These are phyloP conservation scores for Palloptera scutellata DNA, from an alignment of 2,888 invertebrate genomes.

Conservation along the genomic window DNA sequence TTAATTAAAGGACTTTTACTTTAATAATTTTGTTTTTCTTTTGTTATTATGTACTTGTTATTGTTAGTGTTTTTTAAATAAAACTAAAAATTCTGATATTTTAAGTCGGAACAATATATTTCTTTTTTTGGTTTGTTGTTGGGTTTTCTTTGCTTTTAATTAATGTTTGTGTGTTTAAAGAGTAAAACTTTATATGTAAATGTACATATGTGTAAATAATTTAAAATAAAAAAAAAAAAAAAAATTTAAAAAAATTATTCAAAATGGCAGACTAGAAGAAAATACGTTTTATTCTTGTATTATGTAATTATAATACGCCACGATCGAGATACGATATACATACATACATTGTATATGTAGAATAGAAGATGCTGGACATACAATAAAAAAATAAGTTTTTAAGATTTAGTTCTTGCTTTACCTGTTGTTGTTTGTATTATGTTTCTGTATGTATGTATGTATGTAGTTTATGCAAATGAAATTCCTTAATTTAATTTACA, in stretches of 20 bases:
- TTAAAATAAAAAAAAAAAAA: conserved; percentile 5
- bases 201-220: conserved; percentile 14
- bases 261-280: conserved; percentile 1
- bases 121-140: neutral
- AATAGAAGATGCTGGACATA: conserved; percentile 7
- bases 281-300: conserved; percentile 5
- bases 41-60: neutral
- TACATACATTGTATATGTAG: conserved; percentile 11
- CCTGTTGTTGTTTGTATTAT: neutral
- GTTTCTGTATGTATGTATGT: conserved; percentile 3
- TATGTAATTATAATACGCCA: neutral
- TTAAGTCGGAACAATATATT: too few species aligned
- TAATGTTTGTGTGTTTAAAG: too few species aligned
- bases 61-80: too few species aligned
- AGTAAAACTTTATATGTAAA: too few species aligned
- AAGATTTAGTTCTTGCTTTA: neutral
- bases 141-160: neutral
- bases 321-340: neutral
- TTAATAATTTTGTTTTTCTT: neutral
- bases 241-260: conserved; percentile 6
- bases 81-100: too few species aligned
- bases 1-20: conserved; percentile 1
- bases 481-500: too few species aligned
- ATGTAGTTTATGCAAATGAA: neutral
- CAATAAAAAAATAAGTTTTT: conserved; percentile 7